A percentile compares a stretch with the other conserved stretches of the same genome.
Conservation (phyloP, 1,140 invertebrate genomes). For the Aphelinus atriplicis region DNA sequence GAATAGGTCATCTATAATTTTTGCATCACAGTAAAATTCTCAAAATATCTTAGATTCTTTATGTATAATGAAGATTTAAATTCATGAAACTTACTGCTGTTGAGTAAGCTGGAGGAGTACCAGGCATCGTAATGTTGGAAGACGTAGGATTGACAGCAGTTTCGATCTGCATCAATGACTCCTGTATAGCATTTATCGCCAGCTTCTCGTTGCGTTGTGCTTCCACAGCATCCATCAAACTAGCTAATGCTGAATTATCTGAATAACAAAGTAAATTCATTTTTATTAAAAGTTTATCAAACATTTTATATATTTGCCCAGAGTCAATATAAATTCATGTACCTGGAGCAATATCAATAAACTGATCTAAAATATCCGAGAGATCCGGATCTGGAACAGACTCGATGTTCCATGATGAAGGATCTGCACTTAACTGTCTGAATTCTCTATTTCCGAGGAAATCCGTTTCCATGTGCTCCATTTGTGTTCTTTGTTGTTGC, state of each 20-base stretch:
- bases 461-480: slow-evolving; percentile 62
- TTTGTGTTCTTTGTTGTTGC: slow-evolving; percentile 61
- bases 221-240: slow-evolving; percentile 65
- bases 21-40: not conserved
- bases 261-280: slow-evolving; percentile 35
- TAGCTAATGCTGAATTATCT: slow-evolving; percentile 55
- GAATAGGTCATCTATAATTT: too few relatives aligned
- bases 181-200: slow-evolving; percentile 90
- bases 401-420: slow-evolving; percentile 62
- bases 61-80: too few relatives aligned
- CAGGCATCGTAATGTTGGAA: slow-evolving; percentile 69
- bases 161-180: slow-evolving; percentile 87
- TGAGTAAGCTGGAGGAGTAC: slow-evolving; percentile 74
- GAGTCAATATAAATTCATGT: not conserved
- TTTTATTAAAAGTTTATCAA: not conserved
- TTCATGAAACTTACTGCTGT: slow-evolving; percentile 68
- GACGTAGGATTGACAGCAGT: slow-evolving; percentile 75
- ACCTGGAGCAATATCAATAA: slow-evolving; percentile 80
- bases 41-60: not conserved
- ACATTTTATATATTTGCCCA: not conserved
- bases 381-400: slow-evolving; percentile 74
- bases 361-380: slow-evolving; percentile 84
- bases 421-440: slow-evolving; percentile 53
- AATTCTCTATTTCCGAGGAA: slow-evolving; percentile 57
- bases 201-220: slow-evolving; percentile 75